Evolutionary conservation across 2,797 vertebrate genomes (phyloP).

Genomic region (Moxostoma hubbsi): DNA sequence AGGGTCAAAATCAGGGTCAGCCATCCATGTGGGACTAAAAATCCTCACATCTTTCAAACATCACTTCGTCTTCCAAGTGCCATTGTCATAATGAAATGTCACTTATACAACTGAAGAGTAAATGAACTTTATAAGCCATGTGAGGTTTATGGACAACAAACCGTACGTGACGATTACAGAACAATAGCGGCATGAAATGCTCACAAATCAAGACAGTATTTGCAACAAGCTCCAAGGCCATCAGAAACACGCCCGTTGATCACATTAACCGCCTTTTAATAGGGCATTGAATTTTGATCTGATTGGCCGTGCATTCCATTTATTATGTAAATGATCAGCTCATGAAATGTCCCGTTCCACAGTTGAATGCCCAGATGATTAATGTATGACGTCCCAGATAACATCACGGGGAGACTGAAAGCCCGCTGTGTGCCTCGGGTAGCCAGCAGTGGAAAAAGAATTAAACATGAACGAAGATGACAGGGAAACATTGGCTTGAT

Average conservation of each 20-base stretch:
- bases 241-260: conserved; percentile 26
- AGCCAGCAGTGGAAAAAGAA: conserved; percentile 45
- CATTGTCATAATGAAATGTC: conserved; percentile 3
- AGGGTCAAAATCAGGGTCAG: no score
- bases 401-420: conserved; percentile 47
- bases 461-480: conserved; percentile 44
- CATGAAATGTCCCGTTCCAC: conserved; percentile 66
- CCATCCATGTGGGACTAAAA: no score
- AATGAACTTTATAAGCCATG: conserved; percentile 14
- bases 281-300: conserved; percentile 50
- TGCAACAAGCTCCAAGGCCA: conserved; percentile 36
- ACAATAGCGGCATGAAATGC: neutral
- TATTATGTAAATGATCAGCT: conserved; percentile 77
- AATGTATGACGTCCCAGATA: conserved; percentile 76
- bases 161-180: conserved; percentile 7
- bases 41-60: no score
- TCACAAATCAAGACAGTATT: conserved; percentile 27
- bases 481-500: conserved; percentile 39
- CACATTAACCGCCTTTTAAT: conserved; percentile 38
- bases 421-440: conserved; percentile 17
- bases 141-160: conserved; percentile 5
- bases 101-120: conserved; percentile 17
- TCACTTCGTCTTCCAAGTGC: neutral
- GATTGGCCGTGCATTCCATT: conserved; percentile 59
- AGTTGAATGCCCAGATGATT: conserved; percentile 70